Percentiles rank a stretch among this genome's conserved stretches.
Conservation (phyloP, 2,797 vertebrate genomes). For the Sebastes itinus region DNA sequence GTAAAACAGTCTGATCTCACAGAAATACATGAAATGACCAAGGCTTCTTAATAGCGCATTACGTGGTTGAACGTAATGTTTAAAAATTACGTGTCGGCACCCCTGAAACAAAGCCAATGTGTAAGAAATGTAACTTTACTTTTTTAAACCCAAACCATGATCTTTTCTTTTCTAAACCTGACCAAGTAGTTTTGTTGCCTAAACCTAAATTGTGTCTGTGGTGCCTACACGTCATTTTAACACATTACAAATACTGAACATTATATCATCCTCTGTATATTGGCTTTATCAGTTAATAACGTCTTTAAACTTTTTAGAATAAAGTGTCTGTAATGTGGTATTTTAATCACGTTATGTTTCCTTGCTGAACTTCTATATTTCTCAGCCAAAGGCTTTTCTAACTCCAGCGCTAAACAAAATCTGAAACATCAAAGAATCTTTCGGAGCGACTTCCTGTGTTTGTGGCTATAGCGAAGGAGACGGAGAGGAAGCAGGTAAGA, state of each 20-base stretch:
- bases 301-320: background rate
- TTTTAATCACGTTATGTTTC: background rate
- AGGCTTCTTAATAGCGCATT: no score
- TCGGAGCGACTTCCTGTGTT: background rate
- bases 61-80: no score
- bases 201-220: no score
- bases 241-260: background rate
- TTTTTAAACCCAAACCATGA: no score
- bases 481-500: conserved; percentile 13
- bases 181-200: no score
- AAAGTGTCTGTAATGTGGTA: background rate
- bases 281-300: background rate
- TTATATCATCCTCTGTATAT: background rate
- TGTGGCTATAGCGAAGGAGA: background rate
- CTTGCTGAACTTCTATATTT: background rate
- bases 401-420: background rate
- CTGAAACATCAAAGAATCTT: background rate
- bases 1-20: no score
- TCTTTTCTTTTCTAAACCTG: no score
- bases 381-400: background rate
- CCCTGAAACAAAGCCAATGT: no score
- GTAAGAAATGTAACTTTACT: no score
- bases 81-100: no score
- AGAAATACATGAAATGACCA: no score
- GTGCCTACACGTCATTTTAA: no score